These are phyloP conservation scores for Brenthis ino DNA, from an alignment of 2,888 invertebrate species.

Conservation along the genomic window DNA sequence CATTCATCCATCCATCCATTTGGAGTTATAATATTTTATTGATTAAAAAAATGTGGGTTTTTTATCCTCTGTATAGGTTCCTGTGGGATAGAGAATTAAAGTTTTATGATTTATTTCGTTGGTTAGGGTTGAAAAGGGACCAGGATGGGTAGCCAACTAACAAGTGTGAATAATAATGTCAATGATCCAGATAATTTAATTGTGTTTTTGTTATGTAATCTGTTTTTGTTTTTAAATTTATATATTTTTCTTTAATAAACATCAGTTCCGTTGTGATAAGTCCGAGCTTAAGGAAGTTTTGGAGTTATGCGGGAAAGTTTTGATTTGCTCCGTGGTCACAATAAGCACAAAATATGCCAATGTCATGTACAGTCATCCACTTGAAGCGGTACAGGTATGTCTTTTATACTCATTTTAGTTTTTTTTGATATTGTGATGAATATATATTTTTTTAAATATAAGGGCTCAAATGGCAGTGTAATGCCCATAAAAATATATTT, in stretches of 20 bases:
- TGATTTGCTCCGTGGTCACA: conserved; percentile 51
- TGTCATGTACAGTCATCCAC: conserved; percentile 66
- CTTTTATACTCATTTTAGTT: conserved; percentile 6
- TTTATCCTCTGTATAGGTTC: neutral
- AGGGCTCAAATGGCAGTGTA: too few relatives aligned
- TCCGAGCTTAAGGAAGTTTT: conserved; percentile 59
- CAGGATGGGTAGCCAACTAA: too few relatives aligned
- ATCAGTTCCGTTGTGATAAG: conserved; percentile 66
- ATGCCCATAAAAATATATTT: too few relatives aligned
- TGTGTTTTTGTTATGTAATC: neutral
- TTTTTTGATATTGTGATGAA: neutral
- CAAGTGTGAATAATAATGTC: too few relatives aligned
- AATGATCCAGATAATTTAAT: too few relatives aligned
- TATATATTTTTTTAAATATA: neutral
- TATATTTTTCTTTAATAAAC: conserved; percentile 10
- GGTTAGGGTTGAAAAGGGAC: neutral
- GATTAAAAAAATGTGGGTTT: neutral
- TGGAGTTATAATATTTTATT: too few relatives aligned
- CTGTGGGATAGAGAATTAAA: neutral
- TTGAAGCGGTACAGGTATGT: conserved; percentile 70
- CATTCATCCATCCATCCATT: too few relatives aligned
- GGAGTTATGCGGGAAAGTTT: conserved; percentile 63
- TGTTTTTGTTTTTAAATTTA: neutral
- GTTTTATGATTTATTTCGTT: too few relatives aligned
- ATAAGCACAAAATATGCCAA: conserved; percentile 50